Conservation (phyloP, 1,140 invertebrate genomes). For the Trissolcus basalis region DNA sequence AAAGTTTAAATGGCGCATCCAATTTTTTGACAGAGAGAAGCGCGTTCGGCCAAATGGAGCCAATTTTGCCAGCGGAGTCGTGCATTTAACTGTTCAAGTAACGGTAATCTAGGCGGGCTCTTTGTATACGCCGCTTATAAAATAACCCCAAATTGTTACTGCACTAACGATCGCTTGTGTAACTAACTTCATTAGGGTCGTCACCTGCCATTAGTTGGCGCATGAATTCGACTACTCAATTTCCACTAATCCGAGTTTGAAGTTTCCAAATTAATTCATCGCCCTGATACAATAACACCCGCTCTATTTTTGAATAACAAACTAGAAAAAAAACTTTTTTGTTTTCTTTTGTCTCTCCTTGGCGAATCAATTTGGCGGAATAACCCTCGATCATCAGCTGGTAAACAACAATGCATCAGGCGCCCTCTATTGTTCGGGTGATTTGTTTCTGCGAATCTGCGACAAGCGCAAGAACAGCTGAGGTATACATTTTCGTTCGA, state of each 20-base stretch:
- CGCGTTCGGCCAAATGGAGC: conserved; percentile 22
- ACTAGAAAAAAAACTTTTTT: no score
- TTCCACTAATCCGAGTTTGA: background rate
- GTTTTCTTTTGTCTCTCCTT: background rate
- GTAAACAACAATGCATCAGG: conserved; percentile 44
- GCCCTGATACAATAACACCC: no score
- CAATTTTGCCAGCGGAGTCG: conserved; percentile 21
- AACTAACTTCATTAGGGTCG: conserved; percentile 17
- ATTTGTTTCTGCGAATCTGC: conserved; percentile 29
- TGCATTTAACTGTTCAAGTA: conserved; percentile 25
- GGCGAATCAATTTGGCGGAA: background rate
- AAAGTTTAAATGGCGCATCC: conserved; percentile 39
- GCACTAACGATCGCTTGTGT: conserved; percentile 7
- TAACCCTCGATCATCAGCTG: conserved; percentile 1
- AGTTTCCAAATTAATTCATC: background rate
- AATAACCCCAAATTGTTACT: conserved; percentile 16
- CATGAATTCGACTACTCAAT: conserved; percentile 1
- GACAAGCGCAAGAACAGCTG: conserved; percentile 13
- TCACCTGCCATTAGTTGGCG: conserved; percentile 2
- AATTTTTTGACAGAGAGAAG: conserved; percentile 27
- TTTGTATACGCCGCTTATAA: conserved; percentile 20
- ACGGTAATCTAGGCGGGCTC: conserved; percentile 9
- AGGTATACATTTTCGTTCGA: conserved; percentile 39
- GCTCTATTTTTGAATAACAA: no score
- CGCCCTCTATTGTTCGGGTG: conserved; percentile 4